Conservation (phyloP, 2,113 vertebrate species). For the Seriola quinqueradiata region DNA sequence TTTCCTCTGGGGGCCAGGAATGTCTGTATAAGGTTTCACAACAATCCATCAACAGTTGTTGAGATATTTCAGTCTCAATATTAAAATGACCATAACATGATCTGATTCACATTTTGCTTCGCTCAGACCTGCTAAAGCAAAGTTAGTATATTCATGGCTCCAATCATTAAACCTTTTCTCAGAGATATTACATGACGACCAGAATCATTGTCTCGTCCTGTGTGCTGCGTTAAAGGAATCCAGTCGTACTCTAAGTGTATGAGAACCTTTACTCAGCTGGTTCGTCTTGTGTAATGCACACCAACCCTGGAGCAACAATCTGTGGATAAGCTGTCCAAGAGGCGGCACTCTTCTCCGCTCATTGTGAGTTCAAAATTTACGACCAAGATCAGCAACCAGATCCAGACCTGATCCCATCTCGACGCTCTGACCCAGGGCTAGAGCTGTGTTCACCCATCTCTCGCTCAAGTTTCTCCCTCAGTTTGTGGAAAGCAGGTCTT, state of each 20-base stretch:
- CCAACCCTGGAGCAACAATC: not conserved
- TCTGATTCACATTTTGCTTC: not conserved
- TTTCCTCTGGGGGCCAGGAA: not conserved
- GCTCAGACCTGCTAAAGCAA: not conserved
- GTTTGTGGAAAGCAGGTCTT: constrained; percentile 90
- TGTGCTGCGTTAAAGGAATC: not conserved
- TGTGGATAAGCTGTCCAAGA: not conserved
- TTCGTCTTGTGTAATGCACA: not conserved
- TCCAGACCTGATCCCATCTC: not conserved
- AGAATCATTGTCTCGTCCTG: not conserved
- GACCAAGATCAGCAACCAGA: constrained; percentile 32
- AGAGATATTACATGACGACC: not conserved
- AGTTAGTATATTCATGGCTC: not conserved
- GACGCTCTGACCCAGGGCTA: not conserved
- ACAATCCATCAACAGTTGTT: not conserved
- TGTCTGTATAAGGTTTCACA: not conserved
- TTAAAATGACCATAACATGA: not conserved
- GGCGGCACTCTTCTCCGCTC: not conserved
- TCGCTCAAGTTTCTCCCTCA: constrained; percentile 87
- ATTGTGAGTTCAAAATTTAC: not conserved
- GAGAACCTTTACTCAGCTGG: not conserved
- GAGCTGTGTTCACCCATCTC: constrained; percentile 66
- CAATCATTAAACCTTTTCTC: not conserved
- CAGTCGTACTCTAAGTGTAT: not conserved
- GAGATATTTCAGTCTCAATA: not conserved